phyloP scores from a whole-genome alignment of 2,888 invertebrate genomes.

The Rhogogaster chlorosoma region DNA sequence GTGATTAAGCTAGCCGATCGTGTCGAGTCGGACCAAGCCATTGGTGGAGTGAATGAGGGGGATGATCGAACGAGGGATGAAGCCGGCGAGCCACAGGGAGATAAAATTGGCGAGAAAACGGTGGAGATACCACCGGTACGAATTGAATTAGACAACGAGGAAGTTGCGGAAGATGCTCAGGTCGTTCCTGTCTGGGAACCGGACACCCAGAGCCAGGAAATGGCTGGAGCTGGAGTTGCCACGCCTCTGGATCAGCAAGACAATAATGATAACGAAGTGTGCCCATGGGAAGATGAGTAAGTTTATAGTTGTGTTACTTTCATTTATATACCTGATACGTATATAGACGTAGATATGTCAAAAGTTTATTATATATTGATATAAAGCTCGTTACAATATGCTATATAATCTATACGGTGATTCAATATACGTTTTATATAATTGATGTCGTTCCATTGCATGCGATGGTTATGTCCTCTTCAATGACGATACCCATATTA shows the following conservation, averaged over 20 bases:
- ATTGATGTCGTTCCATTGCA: background rate
- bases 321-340: conserved; percentile 33
- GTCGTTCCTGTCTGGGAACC: conserved; percentile 75
- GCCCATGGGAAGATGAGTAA: conserved; percentile 98
- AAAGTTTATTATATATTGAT: background rate
- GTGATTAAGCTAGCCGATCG: conserved; percentile 55
- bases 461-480: background rate
- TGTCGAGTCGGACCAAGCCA: conserved; percentile 4
- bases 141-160: conserved; percentile 55
- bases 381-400: background rate
- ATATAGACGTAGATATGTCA: no score
- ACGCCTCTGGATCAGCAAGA: conserved; percentile 74
- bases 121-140: conserved; percentile 60
- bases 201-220: conserved; percentile 70
- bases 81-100: conserved; percentile 63
- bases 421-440: background rate
- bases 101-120: conserved; percentile 70
- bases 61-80: conserved; percentile 53
- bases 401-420: background rate
- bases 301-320: conserved; percentile 75
- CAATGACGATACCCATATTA: background rate
- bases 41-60: conserved; percentile 22
- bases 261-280: conserved; percentile 89
- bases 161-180: conserved; percentile 70
- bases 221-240: conserved; percentile 62